Conservation (phyloP, 2,888 invertebrate genomes). For the Clitarchus hookeri region DNA sequence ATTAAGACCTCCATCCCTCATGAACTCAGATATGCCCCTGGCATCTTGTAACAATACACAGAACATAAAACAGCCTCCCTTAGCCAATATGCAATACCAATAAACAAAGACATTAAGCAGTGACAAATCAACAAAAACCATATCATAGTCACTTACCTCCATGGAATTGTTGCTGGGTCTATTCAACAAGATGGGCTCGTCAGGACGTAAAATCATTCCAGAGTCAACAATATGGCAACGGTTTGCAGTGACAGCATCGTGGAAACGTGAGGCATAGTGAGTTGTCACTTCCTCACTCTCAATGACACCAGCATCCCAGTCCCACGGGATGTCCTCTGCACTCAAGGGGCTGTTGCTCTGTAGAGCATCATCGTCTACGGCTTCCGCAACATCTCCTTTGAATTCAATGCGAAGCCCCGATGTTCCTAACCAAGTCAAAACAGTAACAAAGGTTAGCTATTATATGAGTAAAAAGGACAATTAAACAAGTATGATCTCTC, state of each 20-base stretch:
- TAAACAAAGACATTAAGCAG: too few relatives aligned
- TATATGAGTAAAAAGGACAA: too few relatives aligned
- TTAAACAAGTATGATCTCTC: too few relatives aligned
- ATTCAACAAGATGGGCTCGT: not conserved
- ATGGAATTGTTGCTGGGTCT: not conserved
- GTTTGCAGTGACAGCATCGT: slow-evolving; percentile 33
- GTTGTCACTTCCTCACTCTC: slow-evolving; percentile 36
- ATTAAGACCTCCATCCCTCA: too few relatives aligned
- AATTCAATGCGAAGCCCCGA: slow-evolving; percentile 78
- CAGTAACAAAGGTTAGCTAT: too few relatives aligned
- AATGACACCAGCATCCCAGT: slow-evolving; percentile 34
- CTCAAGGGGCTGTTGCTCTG: slow-evolving; percentile 46
- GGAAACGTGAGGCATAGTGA: slow-evolving; percentile 43
- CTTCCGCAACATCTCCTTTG: slow-evolving; percentile 83
- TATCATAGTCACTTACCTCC: not conserved
- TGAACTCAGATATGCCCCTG: too few relatives aligned
- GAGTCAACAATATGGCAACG: slow-evolving; percentile 25
- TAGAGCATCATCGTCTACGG: slow-evolving; percentile 62
- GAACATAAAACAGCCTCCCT: too few relatives aligned
- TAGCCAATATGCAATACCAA: too few relatives aligned
- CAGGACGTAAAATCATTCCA: slow-evolving; percentile 32
- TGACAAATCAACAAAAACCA: too few relatives aligned
- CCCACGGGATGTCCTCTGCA: slow-evolving; percentile 51
- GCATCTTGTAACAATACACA: too few relatives aligned
- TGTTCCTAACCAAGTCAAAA: slow-evolving; percentile 44